Evolutionary conservation across 2,888 invertebrate species (phyloP).

Genomic region (Phortica okadai): DNA sequence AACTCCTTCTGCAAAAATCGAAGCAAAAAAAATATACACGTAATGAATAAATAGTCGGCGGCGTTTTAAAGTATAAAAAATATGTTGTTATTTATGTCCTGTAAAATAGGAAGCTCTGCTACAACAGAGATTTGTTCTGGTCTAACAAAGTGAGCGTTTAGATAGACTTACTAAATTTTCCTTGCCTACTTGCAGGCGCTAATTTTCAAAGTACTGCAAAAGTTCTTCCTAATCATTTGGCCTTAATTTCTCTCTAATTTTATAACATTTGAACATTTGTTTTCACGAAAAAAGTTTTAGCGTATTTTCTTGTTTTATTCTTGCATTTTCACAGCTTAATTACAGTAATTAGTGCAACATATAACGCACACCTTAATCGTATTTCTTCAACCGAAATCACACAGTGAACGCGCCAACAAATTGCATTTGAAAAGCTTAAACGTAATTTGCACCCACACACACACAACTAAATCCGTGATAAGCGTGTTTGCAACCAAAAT

Average conservation of each 20-base stretch:
- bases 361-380: not conserved
- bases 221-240: not conserved
- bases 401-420: not conserved
- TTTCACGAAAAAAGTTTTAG: not conserved
- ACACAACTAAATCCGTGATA: constrained; percentile 23
- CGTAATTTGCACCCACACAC: not conserved
- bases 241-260: not conserved
- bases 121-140: not conserved
- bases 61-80: not conserved
- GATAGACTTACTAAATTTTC: not conserved
- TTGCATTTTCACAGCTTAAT: constrained; percentile 54
- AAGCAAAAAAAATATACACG: constrained; percentile 42
- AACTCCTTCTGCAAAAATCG: constrained; percentile 85
- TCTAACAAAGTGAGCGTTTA: not conserved
- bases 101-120: not conserved
- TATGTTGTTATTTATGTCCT: constrained; percentile 1
- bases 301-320: not conserved
- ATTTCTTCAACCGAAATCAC: not conserved
- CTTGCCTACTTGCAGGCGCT: constrained; percentile 12
- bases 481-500: not conserved
- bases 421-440: not conserved
- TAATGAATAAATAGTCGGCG: not conserved
- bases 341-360: constrained; percentile 55
- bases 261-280: no score
- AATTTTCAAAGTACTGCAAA: constrained; percentile 17